Evolutionary conservation across 1,140 invertebrate genomes (phyloP).

Genomic region (Lucilia cuprina): DNA sequence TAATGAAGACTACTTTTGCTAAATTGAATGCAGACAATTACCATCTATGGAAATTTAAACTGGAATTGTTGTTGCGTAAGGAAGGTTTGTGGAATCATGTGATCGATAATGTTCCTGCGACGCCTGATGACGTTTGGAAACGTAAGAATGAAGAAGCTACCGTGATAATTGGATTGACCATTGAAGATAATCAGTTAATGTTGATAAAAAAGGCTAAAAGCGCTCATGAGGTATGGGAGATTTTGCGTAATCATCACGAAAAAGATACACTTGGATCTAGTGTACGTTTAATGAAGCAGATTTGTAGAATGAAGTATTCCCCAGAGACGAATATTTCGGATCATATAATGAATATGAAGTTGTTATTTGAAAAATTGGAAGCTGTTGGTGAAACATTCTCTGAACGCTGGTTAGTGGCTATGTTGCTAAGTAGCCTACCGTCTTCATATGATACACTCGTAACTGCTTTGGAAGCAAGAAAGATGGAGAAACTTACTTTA

Average conservation of each 20-base stretch:
- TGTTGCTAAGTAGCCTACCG: no score
- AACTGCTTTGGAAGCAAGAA: no score
- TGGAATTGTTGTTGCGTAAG: conserved; percentile 26
- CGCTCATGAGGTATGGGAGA: no score
- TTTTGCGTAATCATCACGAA: no score
- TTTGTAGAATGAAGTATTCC: no score
- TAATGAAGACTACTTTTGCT: conserved; percentile 18
- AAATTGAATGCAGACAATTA: conserved; percentile 34
- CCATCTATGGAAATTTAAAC: conserved; percentile 32
- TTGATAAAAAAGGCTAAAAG: conserved; percentile 7
- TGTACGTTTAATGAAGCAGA: no score
- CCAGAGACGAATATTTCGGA: no score
- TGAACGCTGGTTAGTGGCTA: no score
- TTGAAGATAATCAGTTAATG: conserved; percentile 24
- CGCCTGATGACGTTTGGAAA: background rate
- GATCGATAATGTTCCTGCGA: background rate
- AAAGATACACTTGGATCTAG: no score
- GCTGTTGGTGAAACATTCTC: conserved; percentile 41
- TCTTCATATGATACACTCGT: no score
- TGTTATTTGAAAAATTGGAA: conserved; percentile 40
- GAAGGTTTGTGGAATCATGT: conserved; percentile 30
- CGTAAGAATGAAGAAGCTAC: background rate
- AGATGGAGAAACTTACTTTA: no score
- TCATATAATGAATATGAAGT: no score
- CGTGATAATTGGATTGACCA: conserved; percentile 20